Percentiles rank a stretch among this genome's conserved stretches.
phyloP scores from a whole-genome alignment of 2,113 vertebrate genomes.

The Elgaria multicarinata region DNA sequence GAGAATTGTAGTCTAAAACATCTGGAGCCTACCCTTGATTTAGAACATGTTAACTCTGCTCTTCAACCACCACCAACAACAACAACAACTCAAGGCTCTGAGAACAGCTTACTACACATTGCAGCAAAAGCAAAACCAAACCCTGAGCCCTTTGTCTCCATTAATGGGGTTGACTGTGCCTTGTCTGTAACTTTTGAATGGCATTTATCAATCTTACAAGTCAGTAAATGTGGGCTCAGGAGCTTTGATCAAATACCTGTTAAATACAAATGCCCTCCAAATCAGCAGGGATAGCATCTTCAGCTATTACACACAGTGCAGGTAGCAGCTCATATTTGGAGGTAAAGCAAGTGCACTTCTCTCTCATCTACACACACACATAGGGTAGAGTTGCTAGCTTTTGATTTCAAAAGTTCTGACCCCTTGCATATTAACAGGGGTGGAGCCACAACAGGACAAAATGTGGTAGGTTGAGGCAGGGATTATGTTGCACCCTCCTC shows the following conservation, averaged over 20 bases:
- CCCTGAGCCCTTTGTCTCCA: neutral
- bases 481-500: neutral
- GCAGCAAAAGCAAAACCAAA: neutral
- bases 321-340: neutral
- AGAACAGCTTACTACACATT: neutral
- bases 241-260: neutral
- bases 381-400: neutral
- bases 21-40: neutral
- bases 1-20: too few species aligned
- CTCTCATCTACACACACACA: neutral
- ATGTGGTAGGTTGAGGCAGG: neutral
- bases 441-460: neutral
- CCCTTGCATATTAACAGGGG: neutral
- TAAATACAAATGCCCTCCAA: neutral
- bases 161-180: neutral
- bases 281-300: neutral
- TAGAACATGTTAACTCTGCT: neutral
- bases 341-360: neutral
- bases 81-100: too few species aligned
- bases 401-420: neutral
- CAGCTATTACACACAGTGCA: neutral
- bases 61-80: too few species aligned
- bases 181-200: neutral
- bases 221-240: neutral
- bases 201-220: neutral